A percentile compares a stretch with the other conserved stretches of the same genome.
Evolutionary conservation across 2,888 invertebrate species (phyloP).

Genomic region (Physocephala rufipes): DNA sequence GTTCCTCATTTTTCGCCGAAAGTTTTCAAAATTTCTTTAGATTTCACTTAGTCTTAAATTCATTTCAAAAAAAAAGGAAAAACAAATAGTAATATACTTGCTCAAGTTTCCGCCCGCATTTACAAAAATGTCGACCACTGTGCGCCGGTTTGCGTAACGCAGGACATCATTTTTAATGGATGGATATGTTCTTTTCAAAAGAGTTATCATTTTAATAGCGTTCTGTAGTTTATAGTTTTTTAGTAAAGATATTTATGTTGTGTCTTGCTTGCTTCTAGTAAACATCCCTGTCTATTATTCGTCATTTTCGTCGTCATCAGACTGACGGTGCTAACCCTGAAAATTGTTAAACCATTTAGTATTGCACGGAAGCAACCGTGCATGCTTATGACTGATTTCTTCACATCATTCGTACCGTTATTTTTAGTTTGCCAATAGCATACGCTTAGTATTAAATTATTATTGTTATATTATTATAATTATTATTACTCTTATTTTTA

Average conservation of each 20-base stretch:
- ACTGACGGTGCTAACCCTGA: background rate
- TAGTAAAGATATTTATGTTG: conserved; percentile 21
- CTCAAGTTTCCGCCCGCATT: background rate
- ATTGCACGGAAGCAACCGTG: background rate
- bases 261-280: conserved; percentile 37
- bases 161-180: conserved; percentile 36
- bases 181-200: conserved; percentile 38
- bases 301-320: background rate
- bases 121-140: background rate
- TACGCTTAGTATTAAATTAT: no score
- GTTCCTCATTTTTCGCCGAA: background rate
- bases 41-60: background rate
- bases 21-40: background rate
- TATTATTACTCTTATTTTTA: no score
- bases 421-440: background rate
- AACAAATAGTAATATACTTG: conserved; percentile 14
- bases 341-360: conserved; percentile 1
- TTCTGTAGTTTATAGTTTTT: background rate
- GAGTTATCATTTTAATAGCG: background rate
- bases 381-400: no score
- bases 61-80: background rate
- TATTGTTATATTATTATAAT: no score
- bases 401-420: no score
- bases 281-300: background rate
- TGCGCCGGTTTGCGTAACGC: conserved; percentile 13